Percentiles rank a stretch among this genome's conserved stretches.
Conservation (phyloP, 2,888 invertebrate genomes). For the Tenthredo distinguenda region DNA sequence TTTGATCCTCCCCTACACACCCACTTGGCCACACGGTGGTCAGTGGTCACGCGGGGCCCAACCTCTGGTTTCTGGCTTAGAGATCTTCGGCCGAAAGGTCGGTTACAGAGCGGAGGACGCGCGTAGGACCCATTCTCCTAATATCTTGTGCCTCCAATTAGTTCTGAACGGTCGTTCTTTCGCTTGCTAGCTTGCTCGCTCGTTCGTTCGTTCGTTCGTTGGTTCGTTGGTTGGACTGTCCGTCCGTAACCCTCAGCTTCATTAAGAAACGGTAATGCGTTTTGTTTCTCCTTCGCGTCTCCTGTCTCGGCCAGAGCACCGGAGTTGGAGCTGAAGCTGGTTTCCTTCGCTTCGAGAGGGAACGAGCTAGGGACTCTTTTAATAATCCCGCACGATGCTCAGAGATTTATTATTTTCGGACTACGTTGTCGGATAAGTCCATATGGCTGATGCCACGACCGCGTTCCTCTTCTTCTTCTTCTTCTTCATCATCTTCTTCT, state of each 20-base stretch:
- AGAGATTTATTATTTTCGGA: slow-evolving; percentile 78
- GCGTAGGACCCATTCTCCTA: slow-evolving; percentile 62
- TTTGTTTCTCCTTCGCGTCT: slow-evolving; percentile 77
- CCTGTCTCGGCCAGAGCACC: slow-evolving; percentile 57
- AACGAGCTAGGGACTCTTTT: slow-evolving; percentile 71
- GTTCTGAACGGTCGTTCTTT: slow-evolving; percentile 72
- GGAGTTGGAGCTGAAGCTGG: slow-evolving; percentile 6
- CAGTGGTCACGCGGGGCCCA: slow-evolving; percentile 38
- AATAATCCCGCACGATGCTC: slow-evolving; percentile 75
- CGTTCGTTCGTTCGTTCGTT: slow-evolving; percentile 59
- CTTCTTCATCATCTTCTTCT: slow-evolving; percentile 52
- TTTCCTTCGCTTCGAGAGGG: slow-evolving; percentile 54
- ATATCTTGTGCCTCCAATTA: slow-evolving; percentile 77
- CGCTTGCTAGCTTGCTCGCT: slow-evolving; percentile 52
- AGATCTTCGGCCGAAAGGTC: slow-evolving; percentile 25
- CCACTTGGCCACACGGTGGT: slow-evolving; percentile 51
- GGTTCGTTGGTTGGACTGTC: slow-evolving; percentile 61
- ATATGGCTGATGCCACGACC: slow-evolving; percentile 69
- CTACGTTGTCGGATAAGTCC: slow-evolving; percentile 73
- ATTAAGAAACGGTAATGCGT: slow-evolving; percentile 78
- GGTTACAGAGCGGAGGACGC: slow-evolving; percentile 43
- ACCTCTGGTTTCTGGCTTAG: slow-evolving; percentile 21
- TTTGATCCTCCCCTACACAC: slow-evolving; percentile 57
- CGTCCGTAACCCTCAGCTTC: slow-evolving; percentile 75
- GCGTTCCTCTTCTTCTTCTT: slow-evolving; percentile 44